Base-by-base conservation (phyloP, 2,797 vertebrate genomes). In the Antrozous pallidus region DNA sequence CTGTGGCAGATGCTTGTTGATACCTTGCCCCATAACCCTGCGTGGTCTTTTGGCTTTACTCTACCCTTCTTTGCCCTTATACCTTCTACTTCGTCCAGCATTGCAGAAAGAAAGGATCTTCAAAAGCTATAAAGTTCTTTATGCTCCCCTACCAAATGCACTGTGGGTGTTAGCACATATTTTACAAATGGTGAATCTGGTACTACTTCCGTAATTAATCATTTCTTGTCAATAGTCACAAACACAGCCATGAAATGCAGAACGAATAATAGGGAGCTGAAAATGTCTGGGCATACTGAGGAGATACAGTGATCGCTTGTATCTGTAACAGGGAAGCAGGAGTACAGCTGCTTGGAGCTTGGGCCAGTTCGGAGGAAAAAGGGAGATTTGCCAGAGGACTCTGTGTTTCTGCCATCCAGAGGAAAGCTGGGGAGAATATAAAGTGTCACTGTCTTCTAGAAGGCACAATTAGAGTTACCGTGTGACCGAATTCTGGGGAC, bases 211-310 rank as follows among this genome's bases (percentile, higher is more conserved):
- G 28, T 81, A 78, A 88, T 88, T 73, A 86, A 95, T 96, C 63
- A 83, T 93, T 93, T 88, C 65, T 85, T 94, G 51, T 94, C 73
- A 90, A 75, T 75, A 71, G 70, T 73, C 63, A 40, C 20, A 70
- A 94, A 84, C 49, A 81, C 17, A 54, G 26, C 6, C 63, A 33
- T 85, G 80, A 77, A 58, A 86, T 75, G 71, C 45, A 71, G 58
- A 83, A 73, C 67, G 56, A 89, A 67, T 88, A 94, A 84, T 45
- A 79, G 33, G 71, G 67, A 86, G 36, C 58, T 90, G 49, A 71
- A 61, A 82, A 40, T 71, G 49, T 90, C 61, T 70, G 18, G 16
- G 54, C 33, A 56, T 45, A 36, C 28, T 61, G 45, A 33, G 17
- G 47, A 74, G 49, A 63, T 77, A 47, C 5, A 90, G 38, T 42